Percentiles rank a stretch among this genome's conserved stretches.
These are phyloP conservation scores for Conomelus anceps DNA, from an alignment of 2,888 invertebrate genomes.

Conservation along the genomic window DNA sequence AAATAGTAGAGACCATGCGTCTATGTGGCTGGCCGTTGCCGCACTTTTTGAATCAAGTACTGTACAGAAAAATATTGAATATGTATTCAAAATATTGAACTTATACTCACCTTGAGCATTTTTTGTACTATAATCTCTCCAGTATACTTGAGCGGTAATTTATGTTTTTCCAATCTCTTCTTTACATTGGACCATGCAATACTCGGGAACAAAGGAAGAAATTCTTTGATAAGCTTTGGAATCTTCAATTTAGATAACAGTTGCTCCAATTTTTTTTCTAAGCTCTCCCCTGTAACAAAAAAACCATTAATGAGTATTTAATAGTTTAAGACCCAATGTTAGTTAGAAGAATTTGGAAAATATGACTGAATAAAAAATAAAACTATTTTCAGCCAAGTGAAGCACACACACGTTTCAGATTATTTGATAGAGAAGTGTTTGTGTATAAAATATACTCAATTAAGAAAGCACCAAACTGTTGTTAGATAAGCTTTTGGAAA, in stretches of 20 bases:
- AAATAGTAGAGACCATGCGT: too few relatives aligned
- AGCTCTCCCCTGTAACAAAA: background rate
- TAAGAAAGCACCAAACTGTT: too few relatives aligned
- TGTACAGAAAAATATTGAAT: too few relatives aligned
- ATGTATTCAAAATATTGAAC: too few relatives aligned
- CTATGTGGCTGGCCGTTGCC: too few relatives aligned
- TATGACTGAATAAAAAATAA: too few relatives aligned
- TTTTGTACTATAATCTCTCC: background rate
- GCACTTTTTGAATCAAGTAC: too few relatives aligned
- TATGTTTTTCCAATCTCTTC: background rate
- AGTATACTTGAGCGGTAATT: background rate
- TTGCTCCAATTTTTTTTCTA: background rate
- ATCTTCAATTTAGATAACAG: background rate
- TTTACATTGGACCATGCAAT: background rate
- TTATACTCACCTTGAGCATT: background rate
- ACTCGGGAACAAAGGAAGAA: background rate
- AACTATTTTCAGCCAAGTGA: too few relatives aligned
- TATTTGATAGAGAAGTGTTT: too few relatives aligned
- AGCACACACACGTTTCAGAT: too few relatives aligned
- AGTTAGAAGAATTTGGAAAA: background rate
- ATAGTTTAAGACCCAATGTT: background rate
- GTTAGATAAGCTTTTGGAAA: too few relatives aligned
- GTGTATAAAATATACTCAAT: too few relatives aligned
- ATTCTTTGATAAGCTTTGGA: background rate
- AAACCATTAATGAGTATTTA: background rate